Evolutionary conservation across 1,140 invertebrate species (phyloP).

Genomic region (Ephestia elutella): DNA sequence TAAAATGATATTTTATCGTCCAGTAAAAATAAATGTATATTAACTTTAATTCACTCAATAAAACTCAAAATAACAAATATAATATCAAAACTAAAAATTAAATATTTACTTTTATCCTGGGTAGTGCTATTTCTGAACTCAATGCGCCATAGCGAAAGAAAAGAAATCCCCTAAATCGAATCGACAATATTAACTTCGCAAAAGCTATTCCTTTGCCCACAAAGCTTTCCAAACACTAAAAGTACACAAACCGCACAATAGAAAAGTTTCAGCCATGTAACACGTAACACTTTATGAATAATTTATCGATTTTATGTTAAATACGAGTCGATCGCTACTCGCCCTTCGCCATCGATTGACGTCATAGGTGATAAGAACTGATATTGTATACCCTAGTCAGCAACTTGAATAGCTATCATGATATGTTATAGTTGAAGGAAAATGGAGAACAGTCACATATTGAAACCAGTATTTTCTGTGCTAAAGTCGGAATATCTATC

Average conservation of each 20-base stretch:
- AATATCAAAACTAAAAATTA: too few relatives aligned
- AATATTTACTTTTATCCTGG: too few relatives aligned
- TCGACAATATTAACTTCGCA: background rate
- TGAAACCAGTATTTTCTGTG: too few relatives aligned
- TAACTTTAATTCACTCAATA: too few relatives aligned
- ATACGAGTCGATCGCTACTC: constrained; percentile 28
- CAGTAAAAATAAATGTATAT: too few relatives aligned
- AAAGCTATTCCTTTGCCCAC: background rate
- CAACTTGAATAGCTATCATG: background rate
- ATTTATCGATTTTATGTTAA: constrained; percentile 50
- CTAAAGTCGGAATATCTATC: too few relatives aligned
- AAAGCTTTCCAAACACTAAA: background rate
- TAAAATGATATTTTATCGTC: too few relatives aligned
- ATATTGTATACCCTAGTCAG: constrained; percentile 6
- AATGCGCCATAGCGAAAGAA: background rate
- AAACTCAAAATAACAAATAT: too few relatives aligned
- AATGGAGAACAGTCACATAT: too few relatives aligned
- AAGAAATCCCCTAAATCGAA: background rate
- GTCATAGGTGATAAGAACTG: constrained; percentile 32
- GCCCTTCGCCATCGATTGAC: constrained; percentile 33
- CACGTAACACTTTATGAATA: constrained; percentile 30
- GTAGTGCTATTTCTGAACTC: too few relatives aligned
- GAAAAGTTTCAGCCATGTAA: constrained; percentile 6
- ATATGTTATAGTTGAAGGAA: background rate
- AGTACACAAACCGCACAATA: constrained; percentile 1